Conservation (phyloP, 2,113 vertebrate genomes). For the Zonotrichia leucophrys region DNA sequence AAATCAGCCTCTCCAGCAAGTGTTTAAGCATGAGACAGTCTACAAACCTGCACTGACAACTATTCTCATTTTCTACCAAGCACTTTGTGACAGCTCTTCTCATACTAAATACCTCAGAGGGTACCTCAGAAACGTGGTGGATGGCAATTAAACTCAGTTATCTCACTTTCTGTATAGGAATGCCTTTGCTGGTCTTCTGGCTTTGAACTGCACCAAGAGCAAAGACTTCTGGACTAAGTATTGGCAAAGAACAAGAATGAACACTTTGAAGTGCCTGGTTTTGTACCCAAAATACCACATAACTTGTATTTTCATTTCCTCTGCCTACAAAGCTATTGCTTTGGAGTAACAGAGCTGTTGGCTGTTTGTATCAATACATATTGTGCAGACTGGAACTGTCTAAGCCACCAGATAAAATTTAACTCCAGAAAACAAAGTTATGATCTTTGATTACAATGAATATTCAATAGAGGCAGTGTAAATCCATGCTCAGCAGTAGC, state of each 20-base stretch:
- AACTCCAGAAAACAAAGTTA: not conserved
- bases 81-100: not conserved
- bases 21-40: not conserved
- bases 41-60: not conserved
- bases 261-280: not conserved
- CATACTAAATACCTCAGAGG: not conserved
- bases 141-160: not conserved
- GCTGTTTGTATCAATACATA: not conserved
- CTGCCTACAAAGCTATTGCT: not conserved
- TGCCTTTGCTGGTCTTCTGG: not conserved
- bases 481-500: not conserved
- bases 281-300: not conserved
- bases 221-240: not conserved
- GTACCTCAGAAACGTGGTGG: not conserved
- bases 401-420: not conserved
- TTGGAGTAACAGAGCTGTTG: not conserved
- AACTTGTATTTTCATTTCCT: not conserved
- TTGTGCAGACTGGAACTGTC: not conserved
- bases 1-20: not conserved
- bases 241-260: not conserved
- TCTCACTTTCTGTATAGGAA: not conserved
- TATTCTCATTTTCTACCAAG: not conserved
- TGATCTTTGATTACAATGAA: not conserved
- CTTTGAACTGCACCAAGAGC: not conserved
- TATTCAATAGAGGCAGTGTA: not conserved